Conservation (phyloP, 2,113 vertebrate species). For the Prochilodus magdalenae region DNA sequence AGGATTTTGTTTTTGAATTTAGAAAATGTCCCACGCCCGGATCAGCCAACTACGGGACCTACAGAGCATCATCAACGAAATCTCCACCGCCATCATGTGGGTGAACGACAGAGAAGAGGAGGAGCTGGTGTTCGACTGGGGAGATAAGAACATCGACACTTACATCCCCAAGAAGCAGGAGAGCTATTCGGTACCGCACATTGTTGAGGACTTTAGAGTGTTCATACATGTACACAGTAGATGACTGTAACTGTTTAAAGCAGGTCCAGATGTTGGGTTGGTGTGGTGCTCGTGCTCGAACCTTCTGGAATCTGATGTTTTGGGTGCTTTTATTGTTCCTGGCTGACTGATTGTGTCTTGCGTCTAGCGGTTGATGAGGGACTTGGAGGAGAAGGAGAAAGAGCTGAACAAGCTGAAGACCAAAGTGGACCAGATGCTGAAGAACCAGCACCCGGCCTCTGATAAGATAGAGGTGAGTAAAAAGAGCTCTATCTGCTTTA, state of each 20-base stretch:
- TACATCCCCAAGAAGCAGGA: constrained; percentile 93
- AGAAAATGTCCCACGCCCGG: constrained; percentile 90
- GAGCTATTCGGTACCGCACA: constrained; percentile 87
- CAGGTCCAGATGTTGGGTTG: no score
- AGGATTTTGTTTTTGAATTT: not conserved
- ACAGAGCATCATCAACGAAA: constrained; percentile 89
- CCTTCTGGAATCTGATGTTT: not conserved
- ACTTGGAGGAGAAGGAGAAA: constrained; percentile 94
- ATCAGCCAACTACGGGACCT: constrained; percentile 87
- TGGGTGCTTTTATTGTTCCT: not conserved
- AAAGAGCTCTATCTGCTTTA: not conserved
- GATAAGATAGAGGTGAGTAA: constrained; percentile 91
- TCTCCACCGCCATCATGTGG: constrained; percentile 95
- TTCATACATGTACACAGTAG: no score
- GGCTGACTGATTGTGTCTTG: not conserved
- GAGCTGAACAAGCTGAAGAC: constrained; percentile 93
- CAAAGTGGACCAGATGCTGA: constrained; percentile 88
- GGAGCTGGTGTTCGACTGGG: constrained; percentile 96
- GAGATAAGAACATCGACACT: constrained; percentile 86
- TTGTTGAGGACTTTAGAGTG: no score
- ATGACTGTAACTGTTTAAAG: not conserved
- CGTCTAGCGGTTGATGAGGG: constrained; percentile 89
- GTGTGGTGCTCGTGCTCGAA: no score
- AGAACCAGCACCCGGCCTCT: constrained; percentile 89
- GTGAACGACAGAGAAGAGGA: constrained; percentile 96